These are phyloP conservation scores for Crocodylus rhombifer DNA, from an alignment of 2,797 vertebrate species.

Conservation along the genomic window DNA sequence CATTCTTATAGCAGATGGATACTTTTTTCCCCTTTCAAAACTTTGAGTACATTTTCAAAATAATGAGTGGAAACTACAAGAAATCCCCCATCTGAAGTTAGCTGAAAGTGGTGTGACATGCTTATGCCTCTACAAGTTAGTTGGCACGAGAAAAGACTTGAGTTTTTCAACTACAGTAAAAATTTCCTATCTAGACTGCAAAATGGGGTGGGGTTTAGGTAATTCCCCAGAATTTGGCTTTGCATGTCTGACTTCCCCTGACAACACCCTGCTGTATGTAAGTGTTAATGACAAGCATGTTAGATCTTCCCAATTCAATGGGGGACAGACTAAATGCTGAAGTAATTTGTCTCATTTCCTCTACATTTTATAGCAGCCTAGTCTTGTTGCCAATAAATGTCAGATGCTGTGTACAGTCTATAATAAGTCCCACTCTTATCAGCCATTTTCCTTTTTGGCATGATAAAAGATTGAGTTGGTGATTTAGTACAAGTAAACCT, in stretches of 20 bases:
- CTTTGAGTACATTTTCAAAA: background rate
- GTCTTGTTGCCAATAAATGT: background rate
- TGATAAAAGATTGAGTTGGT: background rate
- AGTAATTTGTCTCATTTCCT: background rate
- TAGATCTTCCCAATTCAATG: background rate
- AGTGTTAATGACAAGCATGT: background rate
- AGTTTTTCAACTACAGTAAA: background rate
- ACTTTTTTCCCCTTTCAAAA: background rate
- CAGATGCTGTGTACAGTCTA: background rate
- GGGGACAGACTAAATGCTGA: background rate
- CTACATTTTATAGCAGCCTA: background rate
- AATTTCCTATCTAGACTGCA: no score
- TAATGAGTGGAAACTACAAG: background rate
- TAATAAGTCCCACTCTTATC: background rate
- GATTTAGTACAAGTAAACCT: background rate
- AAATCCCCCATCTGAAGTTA: background rate
- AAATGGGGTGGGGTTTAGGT: background rate
- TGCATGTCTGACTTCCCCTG: background rate
- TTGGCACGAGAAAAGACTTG: background rate
- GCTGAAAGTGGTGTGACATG: background rate
- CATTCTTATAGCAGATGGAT: background rate
- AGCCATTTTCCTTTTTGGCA: background rate
- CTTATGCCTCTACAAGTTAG: background rate
- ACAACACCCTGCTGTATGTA: background rate
- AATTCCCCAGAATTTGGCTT: background rate